These are phyloP conservation scores for Colaptes auratus DNA, from an alignment of 2,113 vertebrate species.

Conservation along the genomic window DNA sequence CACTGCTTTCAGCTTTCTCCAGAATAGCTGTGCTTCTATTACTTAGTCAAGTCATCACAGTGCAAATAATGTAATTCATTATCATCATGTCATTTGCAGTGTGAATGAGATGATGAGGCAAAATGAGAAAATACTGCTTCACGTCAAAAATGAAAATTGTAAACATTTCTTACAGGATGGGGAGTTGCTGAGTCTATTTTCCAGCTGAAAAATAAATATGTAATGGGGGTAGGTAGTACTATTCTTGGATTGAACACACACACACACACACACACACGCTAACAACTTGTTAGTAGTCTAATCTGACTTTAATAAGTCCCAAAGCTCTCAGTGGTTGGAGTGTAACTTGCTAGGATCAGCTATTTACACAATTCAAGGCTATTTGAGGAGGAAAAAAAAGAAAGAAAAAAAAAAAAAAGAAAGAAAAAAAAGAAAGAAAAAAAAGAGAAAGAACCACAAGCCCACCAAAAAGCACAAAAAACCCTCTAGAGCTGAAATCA, in stretches of 20 bases:
- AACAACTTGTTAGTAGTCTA: neutral
- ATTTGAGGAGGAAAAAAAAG: neutral
- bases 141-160: neutral
- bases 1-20: neutral
- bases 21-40: neutral
- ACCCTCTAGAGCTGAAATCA: neutral
- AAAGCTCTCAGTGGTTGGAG: neutral
- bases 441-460: neutral
- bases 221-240: neutral
- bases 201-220: neutral
- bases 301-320: neutral
- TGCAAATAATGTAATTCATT: conserved; percentile 29
- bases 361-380: neutral
- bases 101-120: neutral
- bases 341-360: neutral
- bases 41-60: neutral
- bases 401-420: no score
- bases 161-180: neutral
- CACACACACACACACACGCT: neutral
- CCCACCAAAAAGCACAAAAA: no score
- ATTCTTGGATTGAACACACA: neutral
- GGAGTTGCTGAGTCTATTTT: neutral
- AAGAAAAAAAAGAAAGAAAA: neutral
- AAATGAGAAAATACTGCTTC: conserved; percentile 28
- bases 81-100: neutral